Evolutionary conservation across 2,888 invertebrate genomes (phyloP).

Genomic region (Calameuta pallipes): DNA sequence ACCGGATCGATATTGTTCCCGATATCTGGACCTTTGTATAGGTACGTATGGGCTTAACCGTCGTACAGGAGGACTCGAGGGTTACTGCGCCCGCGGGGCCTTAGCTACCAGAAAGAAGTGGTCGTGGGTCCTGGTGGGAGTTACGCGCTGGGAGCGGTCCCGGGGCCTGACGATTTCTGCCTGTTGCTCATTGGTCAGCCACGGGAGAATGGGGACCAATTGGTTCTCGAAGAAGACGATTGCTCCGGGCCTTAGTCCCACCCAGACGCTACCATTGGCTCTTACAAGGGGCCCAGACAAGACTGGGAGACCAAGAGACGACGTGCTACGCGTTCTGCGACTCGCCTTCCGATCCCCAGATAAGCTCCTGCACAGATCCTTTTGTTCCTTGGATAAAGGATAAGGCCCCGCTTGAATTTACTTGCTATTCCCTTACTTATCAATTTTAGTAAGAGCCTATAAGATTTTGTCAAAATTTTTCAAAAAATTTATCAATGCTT

Average conservation of each 20-base stretch:
- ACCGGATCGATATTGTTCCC: constrained; percentile 51
- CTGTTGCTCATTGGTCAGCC: constrained; percentile 28
- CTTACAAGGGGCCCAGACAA: not conserved
- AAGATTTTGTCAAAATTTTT: not conserved
- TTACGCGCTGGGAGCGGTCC: constrained; percentile 40
- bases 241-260: not conserved
- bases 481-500: not conserved
- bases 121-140: constrained; percentile 33
- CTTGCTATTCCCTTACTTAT: not conserved
- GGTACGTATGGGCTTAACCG: constrained; percentile 56
- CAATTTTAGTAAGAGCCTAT: not conserved
- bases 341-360: constrained; percentile 32
- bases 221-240: constrained; percentile 31
- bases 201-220: constrained; percentile 28
- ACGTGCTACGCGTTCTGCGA: constrained; percentile 19
- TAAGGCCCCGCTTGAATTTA: not conserved
- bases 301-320: not conserved
- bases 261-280: not conserved
- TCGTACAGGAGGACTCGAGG: constrained; percentile 65
- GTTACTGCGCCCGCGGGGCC: constrained; percentile 67
- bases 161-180: constrained; percentile 34
- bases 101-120: constrained; percentile 63
- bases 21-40: constrained; percentile 53
- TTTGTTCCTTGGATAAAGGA: constrained; percentile 47
- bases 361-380: constrained; percentile 39